phyloP scores from a whole-genome alignment of 2,113 vertebrate species.

The Melanostigma gelatinosum region DNA sequence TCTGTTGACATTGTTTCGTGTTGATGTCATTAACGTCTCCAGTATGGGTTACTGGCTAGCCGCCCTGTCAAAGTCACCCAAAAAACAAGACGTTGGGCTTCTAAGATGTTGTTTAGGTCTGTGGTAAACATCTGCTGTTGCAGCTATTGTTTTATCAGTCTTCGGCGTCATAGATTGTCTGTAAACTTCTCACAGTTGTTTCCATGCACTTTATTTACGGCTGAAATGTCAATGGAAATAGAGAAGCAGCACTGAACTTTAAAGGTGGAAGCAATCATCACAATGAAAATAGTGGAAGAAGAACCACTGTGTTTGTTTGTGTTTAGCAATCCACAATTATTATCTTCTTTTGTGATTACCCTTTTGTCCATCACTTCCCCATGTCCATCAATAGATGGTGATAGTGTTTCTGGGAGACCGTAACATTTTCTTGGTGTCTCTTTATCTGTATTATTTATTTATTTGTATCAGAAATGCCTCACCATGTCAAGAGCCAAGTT shows the following conservation, averaged over 20 bases:
- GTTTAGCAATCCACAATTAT: background rate
- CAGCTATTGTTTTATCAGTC: conserved; percentile 10
- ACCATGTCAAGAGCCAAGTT: background rate
- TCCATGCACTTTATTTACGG: background rate
- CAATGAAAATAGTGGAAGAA: conserved; percentile 9
- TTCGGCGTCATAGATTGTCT: background rate
- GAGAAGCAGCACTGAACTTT: conserved; percentile 6
- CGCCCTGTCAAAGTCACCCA: background rate
- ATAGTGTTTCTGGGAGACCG: background rate
- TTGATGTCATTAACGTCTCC: background rate
- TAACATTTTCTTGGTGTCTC: background rate
- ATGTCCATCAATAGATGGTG: background rate
- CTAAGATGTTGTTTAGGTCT: conserved; percentile 10
- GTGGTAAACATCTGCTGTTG: conserved; percentile 6
- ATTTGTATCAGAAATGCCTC: background rate
- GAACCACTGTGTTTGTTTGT: background rate
- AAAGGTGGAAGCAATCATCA: background rate
- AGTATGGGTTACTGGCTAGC: background rate
- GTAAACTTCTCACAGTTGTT: background rate
- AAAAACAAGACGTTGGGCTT: background rate
- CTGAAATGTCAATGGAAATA: background rate
- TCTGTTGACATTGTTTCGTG: background rate
- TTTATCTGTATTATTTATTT: background rate
- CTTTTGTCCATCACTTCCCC: conserved; percentile 37
- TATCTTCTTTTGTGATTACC: background rate